A percentile compares a stretch with the other conserved stretches of the same genome.
Conservation (phyloP, 2,797 vertebrate genomes). For the Onychomys arenicola region DNA sequence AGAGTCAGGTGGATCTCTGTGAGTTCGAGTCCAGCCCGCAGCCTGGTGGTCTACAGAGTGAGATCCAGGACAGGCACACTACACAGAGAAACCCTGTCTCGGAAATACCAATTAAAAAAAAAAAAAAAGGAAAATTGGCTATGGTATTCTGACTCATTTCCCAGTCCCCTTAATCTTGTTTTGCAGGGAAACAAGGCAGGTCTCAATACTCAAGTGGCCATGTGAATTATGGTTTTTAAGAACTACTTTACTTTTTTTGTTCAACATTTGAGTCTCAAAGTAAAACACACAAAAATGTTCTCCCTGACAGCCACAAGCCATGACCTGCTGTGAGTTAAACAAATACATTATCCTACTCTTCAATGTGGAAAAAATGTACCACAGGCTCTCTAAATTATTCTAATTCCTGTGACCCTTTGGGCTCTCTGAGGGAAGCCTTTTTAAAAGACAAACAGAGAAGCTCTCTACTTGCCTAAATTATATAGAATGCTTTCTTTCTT, state of each 20-base stretch:
- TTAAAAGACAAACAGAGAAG: slow-evolving; percentile 52
- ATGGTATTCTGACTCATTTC: background rate
- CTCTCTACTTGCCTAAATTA: slow-evolving; percentile 43
- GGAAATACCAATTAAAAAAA: background rate
- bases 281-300: slow-evolving; percentile 46
- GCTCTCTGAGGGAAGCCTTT: background rate
- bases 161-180: background rate
- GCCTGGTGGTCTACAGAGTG: too few species aligned
- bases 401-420: slow-evolving; percentile 34
- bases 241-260: slow-evolving; percentile 25
- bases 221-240: background rate
- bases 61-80: too few species aligned
- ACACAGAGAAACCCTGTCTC: too few species aligned
- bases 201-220: background rate
- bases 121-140: background rate
- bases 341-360: slow-evolving; percentile 42
- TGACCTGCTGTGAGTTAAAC: background rate
- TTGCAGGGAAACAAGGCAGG: background rate
- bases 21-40: too few species aligned
- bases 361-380: slow-evolving; percentile 10
- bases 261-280: slow-evolving; percentile 30
- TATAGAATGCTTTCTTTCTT: slow-evolving; percentile 21
- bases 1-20: too few species aligned
- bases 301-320: background rate
- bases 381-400: slow-evolving; percentile 1